phyloP scores from a whole-genome alignment of 2,113 vertebrate species.

The Alouatta palliata region DNA sequence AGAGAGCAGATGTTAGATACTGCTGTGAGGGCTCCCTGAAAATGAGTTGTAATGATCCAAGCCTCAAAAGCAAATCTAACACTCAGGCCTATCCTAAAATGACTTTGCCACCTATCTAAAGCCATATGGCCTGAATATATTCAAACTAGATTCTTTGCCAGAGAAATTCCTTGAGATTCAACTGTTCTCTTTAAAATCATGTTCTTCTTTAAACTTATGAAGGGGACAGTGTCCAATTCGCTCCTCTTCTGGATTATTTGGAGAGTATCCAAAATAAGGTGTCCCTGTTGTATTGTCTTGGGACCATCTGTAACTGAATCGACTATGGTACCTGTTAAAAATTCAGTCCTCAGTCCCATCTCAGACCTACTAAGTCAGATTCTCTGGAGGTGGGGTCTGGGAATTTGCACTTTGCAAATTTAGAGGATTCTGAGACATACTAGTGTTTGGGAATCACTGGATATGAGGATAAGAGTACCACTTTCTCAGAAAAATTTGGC shows the following conservation, averaged over 20 bases:
- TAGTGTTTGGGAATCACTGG: not conserved
- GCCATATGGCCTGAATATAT: not conserved
- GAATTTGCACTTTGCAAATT: not conserved
- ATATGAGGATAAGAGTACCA: constrained; percentile 69
- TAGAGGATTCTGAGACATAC: not conserved
- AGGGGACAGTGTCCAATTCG: not conserved
- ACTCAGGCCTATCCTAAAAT: not conserved
- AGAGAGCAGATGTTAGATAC: not conserved
- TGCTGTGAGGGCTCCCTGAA: not conserved
- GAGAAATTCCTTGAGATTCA: not conserved
- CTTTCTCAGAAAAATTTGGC: constrained; percentile 67
- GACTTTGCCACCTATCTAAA: not conserved
- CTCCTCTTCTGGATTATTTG: not conserved
- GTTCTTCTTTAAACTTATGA: not conserved
- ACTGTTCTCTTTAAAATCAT: constrained; percentile 14
- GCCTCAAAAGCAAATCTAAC: not conserved
- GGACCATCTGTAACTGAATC: not conserved
- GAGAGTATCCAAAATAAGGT: not conserved
- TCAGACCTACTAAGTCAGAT: constrained; percentile 27
- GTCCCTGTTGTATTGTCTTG: not conserved
- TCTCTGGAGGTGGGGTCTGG: not conserved
- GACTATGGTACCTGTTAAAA: not conserved
- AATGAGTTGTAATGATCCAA: not conserved
- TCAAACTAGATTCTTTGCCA: not conserved
- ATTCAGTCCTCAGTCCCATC: not conserved